Base-by-base conservation (phyloP, 2,888 invertebrate species). In the Phengaris arion region DNA sequence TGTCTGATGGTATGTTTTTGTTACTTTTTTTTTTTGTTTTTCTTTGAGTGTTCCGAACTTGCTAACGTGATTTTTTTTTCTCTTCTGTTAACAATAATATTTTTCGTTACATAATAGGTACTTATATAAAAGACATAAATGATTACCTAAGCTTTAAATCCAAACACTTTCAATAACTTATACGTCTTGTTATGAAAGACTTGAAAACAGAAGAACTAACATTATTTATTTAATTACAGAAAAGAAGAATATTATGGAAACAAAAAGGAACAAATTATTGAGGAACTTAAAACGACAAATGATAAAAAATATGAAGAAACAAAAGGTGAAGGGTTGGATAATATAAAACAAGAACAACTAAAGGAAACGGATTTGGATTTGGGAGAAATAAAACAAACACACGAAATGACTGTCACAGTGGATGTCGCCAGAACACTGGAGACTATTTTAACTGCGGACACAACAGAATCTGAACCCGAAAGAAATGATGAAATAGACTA, bases 1-100 rank as follows among this genome's bases (percentile, higher is more conserved):
- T 15, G 46, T n/a, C 48, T 48, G 12, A 72, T 4, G 72, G 72
- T 72, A 72, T 72, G 72, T 72, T 72, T 22, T 72, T 69, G 22
- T 72, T 54, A 5, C 52, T 72, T 72, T 35, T 72, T 72, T 72
- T 54, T 35, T 54, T 70, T 52, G n/a, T 15, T 68, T 68, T 46
- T 68, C 68, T 46, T 68, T 68, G 2, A 2, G 45, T 45, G 15
- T 15, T 10, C 1, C 8, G 6, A 48, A 7, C 48, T 3, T 48
- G 48, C 48, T 8, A 48, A 1, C 48, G 48, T 6, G 1, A 7
- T 48, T 48, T 48, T 22, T 48, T 48, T 48, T 48, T 6, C 48
- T 35, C 35, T 35, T 35, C 35, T 35, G 35, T 35, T 35, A 35
- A 35, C 22, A 35, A 35, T 35, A 3, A 35, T 35, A 35, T 35